Evolutionary conservation across 2,888 invertebrate species (phyloP).

Genomic region (Drosophila robusta): DNA sequence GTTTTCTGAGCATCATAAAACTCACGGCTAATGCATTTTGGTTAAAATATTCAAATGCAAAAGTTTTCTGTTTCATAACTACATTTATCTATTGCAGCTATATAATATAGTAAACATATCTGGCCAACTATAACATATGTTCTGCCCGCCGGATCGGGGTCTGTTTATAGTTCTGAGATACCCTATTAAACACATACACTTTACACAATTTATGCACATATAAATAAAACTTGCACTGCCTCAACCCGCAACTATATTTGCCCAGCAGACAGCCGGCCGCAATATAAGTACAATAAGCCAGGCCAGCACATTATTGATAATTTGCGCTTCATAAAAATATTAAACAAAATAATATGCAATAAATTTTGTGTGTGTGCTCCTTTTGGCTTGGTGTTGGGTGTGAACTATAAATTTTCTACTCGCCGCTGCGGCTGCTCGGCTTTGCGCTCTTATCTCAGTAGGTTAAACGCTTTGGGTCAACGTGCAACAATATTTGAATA

Average conservation of each 20-base stretch:
- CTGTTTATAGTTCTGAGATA: too few species aligned
- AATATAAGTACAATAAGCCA: constrained; percentile 27
- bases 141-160: too few species aligned
- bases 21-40: too few species aligned
- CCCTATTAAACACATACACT: too few species aligned
- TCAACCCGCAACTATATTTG: constrained; percentile 12
- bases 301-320: constrained; percentile 53
- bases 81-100: too few species aligned
- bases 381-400: constrained; percentile 30
- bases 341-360: constrained; percentile 64
- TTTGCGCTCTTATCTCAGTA: constrained; percentile 60
- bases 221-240: constrained; percentile 4
- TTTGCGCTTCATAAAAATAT: constrained; percentile 65
- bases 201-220: background rate
- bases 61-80: too few species aligned
- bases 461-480: constrained; percentile 69
- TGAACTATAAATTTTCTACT: constrained; percentile 69
- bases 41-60: too few species aligned
- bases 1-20: too few species aligned
- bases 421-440: background rate
- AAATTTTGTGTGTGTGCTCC: constrained; percentile 47
- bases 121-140: too few species aligned
- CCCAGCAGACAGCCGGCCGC: background rate
- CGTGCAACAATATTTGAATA: constrained; percentile 78
- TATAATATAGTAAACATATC: too few species aligned